Percentiles rank a stretch among this genome's conserved stretches.
These are phyloP conservation scores for Galeruca laticollis DNA, from an alignment of 2,888 invertebrate species.

Conservation along the genomic window DNA sequence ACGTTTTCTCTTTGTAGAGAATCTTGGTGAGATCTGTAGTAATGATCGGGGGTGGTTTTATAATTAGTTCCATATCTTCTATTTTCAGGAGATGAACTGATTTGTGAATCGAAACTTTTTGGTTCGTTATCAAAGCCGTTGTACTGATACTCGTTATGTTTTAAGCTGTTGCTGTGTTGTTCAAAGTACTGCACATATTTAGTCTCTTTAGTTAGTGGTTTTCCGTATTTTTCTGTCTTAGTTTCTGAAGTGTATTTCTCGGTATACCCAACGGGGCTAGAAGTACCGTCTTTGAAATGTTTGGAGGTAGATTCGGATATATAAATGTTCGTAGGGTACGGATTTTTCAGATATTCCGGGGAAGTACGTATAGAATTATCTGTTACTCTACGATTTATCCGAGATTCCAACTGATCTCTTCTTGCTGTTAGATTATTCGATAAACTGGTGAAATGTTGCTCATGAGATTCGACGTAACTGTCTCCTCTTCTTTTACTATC, in stretches of 20 bases:
- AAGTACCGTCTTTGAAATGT: slow-evolving; percentile 70
- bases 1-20: slow-evolving; percentile 74
- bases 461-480: slow-evolving; percentile 64
- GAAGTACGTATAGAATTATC: slow-evolving; percentile 64
- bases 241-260: slow-evolving; percentile 70
- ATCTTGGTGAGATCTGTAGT: slow-evolving; percentile 70
- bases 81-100: slow-evolving; percentile 74
- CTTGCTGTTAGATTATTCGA: slow-evolving; percentile 76
- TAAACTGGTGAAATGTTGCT: slow-evolving; percentile 51
- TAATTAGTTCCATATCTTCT: slow-evolving; percentile 61
- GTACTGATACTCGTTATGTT: slow-evolving; percentile 48
- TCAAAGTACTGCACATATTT: slow-evolving; percentile 65
- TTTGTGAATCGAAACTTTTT: slow-evolving; percentile 76
- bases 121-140: slow-evolving; percentile 71
- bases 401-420: slow-evolving; percentile 80
- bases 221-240: slow-evolving; percentile 68
- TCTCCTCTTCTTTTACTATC: slow-evolving; percentile 72
- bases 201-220: slow-evolving; percentile 65
- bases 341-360: slow-evolving; percentile 61
- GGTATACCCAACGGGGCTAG: slow-evolving; percentile 69
- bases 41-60: slow-evolving; percentile 74
- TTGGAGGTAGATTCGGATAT: slow-evolving; percentile 70
- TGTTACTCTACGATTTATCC: slow-evolving; percentile 73
- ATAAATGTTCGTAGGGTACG: slow-evolving; percentile 63
- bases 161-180: slow-evolving; percentile 51